Percentiles rank a stretch among this genome's conserved stretches.
Evolutionary conservation across 2,113 vertebrate genomes (phyloP).

Genomic region (Cyanistes caeruleus): DNA sequence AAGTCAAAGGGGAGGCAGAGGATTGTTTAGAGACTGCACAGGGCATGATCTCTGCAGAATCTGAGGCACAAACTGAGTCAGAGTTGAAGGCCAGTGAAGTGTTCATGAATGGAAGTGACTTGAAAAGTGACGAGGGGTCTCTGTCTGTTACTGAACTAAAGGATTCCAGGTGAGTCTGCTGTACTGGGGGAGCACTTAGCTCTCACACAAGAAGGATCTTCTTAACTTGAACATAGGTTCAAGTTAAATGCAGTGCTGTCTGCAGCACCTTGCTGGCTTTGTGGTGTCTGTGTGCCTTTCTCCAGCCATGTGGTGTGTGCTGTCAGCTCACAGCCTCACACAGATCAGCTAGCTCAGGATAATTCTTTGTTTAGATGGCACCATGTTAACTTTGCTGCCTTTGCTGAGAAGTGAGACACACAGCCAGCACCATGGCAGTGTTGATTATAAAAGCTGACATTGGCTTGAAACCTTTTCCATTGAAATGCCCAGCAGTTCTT

Average conservation of each 20-base stretch:
- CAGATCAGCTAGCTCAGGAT: background rate
- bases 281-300: background rate
- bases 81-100: constrained; percentile 14
- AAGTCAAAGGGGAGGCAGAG: background rate
- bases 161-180: constrained; percentile 72
- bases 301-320: background rate
- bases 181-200: background rate
- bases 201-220: background rate
- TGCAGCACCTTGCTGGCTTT: background rate
- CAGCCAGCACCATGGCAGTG: background rate
- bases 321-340: background rate
- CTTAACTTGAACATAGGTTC: background rate
- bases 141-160: constrained; percentile 58
- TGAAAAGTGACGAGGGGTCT: constrained; percentile 66
- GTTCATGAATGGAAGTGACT: constrained; percentile 75
- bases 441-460: background rate
- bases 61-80: background rate
- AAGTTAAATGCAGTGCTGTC: background rate
- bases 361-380: background rate
- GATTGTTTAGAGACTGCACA: background rate
- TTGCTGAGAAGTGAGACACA: background rate
- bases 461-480: background rate
- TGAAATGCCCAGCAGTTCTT: background rate
- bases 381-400: background rate
- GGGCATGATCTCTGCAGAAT: background rate